phyloP scores from a whole-genome alignment of 2,888 invertebrate genomes.

The Acrocyrtus sp. region DNA sequence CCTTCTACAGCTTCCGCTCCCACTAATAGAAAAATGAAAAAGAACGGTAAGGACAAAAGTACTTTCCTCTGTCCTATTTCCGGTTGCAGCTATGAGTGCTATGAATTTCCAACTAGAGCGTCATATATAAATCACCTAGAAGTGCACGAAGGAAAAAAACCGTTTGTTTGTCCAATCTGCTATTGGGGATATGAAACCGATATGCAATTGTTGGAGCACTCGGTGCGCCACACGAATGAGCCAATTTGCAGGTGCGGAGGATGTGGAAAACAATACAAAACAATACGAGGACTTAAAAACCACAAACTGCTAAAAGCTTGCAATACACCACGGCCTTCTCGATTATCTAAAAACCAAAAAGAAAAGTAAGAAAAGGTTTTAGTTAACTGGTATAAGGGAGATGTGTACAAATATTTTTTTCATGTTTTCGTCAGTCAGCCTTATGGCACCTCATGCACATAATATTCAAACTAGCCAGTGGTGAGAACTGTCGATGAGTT shows the following conservation, averaged over 20 bases:
- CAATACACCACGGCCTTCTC: too few relatives aligned
- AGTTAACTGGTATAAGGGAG: too few relatives aligned
- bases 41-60: neutral
- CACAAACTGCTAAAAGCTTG: too few relatives aligned
- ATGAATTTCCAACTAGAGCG: neutral
- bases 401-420: too few relatives aligned
- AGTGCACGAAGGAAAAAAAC: slow-evolving; percentile 8
- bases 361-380: too few relatives aligned
- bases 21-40: neutral
- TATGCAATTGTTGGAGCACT: slow-evolving; percentile 8
- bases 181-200: slow-evolving; percentile 1
- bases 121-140: slow-evolving; percentile 3
- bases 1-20: neutral
- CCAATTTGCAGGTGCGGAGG: slow-evolving; percentile 1
- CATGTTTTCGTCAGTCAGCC: too few relatives aligned
- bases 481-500: too few relatives aligned
- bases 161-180: slow-evolving; percentile 8
- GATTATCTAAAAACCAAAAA: too few relatives aligned
- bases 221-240: neutral
- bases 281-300: too few relatives aligned
- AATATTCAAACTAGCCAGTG: too few relatives aligned
- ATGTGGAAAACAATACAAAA: neutral
- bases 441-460: too few relatives aligned
- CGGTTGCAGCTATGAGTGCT: too few relatives aligned
- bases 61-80: neutral